Evolutionary conservation across 2,797 vertebrate species (phyloP), one percentile per base, ranked within the genome.

Genomic region (Carduelis carduelis): DNA sequence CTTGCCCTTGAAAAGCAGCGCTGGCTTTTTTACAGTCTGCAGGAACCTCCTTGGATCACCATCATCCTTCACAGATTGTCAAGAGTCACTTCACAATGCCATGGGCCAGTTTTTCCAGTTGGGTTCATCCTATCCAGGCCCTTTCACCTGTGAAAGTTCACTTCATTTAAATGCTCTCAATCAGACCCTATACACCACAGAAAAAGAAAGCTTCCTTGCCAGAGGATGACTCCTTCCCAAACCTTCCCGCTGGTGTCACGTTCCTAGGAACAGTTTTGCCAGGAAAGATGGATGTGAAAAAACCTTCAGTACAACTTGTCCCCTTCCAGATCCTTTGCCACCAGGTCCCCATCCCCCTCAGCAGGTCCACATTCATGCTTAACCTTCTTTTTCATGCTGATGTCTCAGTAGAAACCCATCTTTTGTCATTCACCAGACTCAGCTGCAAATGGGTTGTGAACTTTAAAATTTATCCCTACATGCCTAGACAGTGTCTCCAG

Each of bases 1-100:
- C n/a, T 11, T 17, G 32, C 22, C 57, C 27, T 70, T 34, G 27
- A 65, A 66, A 9, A 52, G 7, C 1, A 0, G 52, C 0, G 0
- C 9, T 39, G 28, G 7, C 14, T 75, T 66, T 79, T 57, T 63
- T 21, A 43, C 18, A 71, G 39, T 7, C 44, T 53, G 24, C 47
- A 63, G 55, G 41, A 80, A 47, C 16, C 16, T 39, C 60, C 39
- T 14, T 8, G 2, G 2, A 27, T 34, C 69, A 32, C 34, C 53
- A 35, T 2, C 9, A 59, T 23, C 32, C 14, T 63, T 84, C 49
- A 30, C 0, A 53, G 18, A 34, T 7, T 44, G 35, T 14, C 30
- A 46, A 41, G 20, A 65, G 30, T 17, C 19, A 7, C 8, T 9
- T 71, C 3, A 6, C 26, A 59, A 14, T 8, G 22, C 24, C 53